Base-by-base conservation (phyloP, 2,888 invertebrate species). In the Metalampra italica region DNA sequence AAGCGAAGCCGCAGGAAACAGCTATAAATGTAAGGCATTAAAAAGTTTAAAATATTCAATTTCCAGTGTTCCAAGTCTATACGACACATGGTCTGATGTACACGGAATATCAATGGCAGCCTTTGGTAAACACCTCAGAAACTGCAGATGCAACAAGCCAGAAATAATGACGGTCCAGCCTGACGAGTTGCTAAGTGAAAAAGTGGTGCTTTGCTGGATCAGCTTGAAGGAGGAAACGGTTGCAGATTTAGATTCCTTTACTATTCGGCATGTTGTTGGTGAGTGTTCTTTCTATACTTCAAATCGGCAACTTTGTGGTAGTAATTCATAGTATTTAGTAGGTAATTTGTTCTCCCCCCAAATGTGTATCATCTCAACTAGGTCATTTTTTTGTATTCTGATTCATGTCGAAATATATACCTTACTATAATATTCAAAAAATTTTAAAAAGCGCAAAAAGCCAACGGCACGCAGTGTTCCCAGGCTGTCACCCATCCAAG, bases 41-140 rank as follows among this genome's bases (percentile, higher is more conserved):
- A 11, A 11, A 14, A 9, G 36, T 46, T 14, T 11, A 36, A 45
- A 22, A 37, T n/a, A 9, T 36, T 41, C 32, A 39, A 12, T 12
- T 42, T 30, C 40, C 62, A 92, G 92, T 71, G 75, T 94, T 1
- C 93, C 95, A n/a, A 79, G 85, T 8, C 81, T 93, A 49, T 93
- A 92, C 64, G 90, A 93, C 9, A 93, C 92, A 73, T 98, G 98
- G 97, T 85, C 93, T 15, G 77, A 94, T 66, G 91, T 96, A n/a
- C 84, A 91, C 77, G 97, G 96, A 5, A 93, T 97, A 29, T 92
- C 93, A 58, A 95, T 98, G 95, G 89, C 88, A 36, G 73, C 82
- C 44, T 91, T 95, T 66, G 92, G 91, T 0, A 80, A 88, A 52
- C 89, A 92, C 55, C 90, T 96, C 15, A 88, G 96, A 22, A 68